Base-by-base conservation (phyloP, 92 coral and sea anemone species). In the Bergia sp. region DNA sequence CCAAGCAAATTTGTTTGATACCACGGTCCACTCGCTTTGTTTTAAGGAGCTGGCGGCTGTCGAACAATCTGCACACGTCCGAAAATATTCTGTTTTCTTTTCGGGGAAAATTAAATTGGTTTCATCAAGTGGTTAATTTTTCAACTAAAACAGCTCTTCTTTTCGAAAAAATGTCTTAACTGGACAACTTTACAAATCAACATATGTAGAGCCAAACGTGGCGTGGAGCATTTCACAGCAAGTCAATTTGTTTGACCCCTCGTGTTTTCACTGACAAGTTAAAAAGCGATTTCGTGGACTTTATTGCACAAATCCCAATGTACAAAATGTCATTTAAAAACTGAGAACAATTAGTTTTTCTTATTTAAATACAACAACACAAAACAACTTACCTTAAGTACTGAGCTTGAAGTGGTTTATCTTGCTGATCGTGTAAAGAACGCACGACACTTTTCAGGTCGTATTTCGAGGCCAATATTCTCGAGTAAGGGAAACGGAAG, bases 241-340 rank as follows among this genome's bases (percentile, higher is more conserved):
- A 44, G 87, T 44, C 55, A 84, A 71, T 6, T 71, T 69, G 42
- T 64, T 82, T 82, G 77, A 69, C 87, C 87, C 37, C 29, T 42
- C 7, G 80, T 44, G 80, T 18, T 76, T 73, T 40, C 45, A 42
- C 49, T 38, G 79, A n/a, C 87, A 84, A 36, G 78, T 44, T 18
- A 39, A 18, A 13, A 41, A 76, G 36, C 13, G 53, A 40, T 76
- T 76, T 16, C 45, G 23, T 42, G 18, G 80, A 41, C 43, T 37
- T 41, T 21, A 61, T 20, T 38, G 2, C 20, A 73, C 39, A 5
- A 73, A 3, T 73, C 41, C 45, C 45, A 11, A 38, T 1, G 20
- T 11, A 73, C 39, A 2, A 12, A 40, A 73, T 37, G 12, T 44
- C 1, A 8, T 38, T 11, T 37, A 47, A 13, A 74, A 74, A 74